Evolutionary conservation across 2,113 vertebrate genomes (phyloP), one percentile per base, ranked within the genome.

Genomic region (Chloropsis hardwickii): DNA sequence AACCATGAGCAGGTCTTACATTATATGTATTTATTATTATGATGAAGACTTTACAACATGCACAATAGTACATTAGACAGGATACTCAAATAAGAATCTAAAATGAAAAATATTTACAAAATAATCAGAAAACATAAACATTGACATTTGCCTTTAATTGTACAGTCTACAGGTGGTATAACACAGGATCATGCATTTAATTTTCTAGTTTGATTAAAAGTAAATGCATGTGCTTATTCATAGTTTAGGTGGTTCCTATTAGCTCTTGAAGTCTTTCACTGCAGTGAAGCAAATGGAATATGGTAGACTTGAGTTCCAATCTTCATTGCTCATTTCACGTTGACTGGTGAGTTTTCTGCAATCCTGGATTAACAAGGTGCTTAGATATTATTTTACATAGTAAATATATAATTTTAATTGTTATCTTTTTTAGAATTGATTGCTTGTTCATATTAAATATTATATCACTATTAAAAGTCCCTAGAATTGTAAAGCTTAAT

Each of bases 131-230:
- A 93, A 71, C 53, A 42, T 64, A 71, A 73, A 42, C 42, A 25
- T 44, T n/a, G 9, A 11, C 50, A 70, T 74, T 79, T 82, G 11
- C 42, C 54, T 89, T 86, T 83, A 70, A 20, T 73, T 90, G 69
- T 79, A 27, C 56, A 37, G 5, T 50, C 53, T 76, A 60, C 82
- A 84, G 37, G 56, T 71, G 14, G 22, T 91, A 57, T 76, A 84
- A 51, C 48, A 85, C 44, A 48, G 65, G 61, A 74, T 85, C 86
- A 65, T 92, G 40, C 78, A 76, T 91, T 91, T 94, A 35, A 85
- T 94, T 94, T 87, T 81, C 78, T 79, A 53, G 37, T 65, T 89
- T 94, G 48, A 79, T 95, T 89, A 76, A 91, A 95, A 94, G 61
- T 67, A 91, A 76, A 71, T 72, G 25, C 23, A 54, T 81, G 40